These are phyloP conservation scores for Drosophila bunnanda DNA, from an alignment of 2,888 invertebrate genomes.

Conservation along the genomic window DNA sequence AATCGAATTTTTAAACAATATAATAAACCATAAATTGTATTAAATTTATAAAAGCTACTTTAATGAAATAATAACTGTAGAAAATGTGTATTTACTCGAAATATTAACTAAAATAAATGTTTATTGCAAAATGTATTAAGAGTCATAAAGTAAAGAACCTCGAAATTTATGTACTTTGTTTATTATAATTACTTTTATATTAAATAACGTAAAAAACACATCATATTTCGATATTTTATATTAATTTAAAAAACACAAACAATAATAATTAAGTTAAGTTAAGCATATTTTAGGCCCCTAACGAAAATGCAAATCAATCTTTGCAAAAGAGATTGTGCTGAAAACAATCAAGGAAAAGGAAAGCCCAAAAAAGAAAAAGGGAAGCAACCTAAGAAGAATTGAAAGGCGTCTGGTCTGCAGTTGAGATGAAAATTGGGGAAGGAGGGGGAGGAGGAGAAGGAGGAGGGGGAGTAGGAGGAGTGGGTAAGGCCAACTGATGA, in stretches of 20 bases:
- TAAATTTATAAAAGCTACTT: too few relatives aligned
- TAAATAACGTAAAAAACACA: too few relatives aligned
- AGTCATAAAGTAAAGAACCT: background rate
- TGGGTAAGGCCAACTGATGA: conserved; percentile 25
- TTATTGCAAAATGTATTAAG: background rate
- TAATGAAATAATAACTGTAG: too few relatives aligned
- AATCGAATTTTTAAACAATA: background rate
- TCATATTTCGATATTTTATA: too few relatives aligned
- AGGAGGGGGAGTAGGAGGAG: conserved; percentile 8
- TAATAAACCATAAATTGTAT: too few relatives aligned
- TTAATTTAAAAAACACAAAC: background rate
- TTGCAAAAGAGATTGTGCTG: conserved; percentile 31
- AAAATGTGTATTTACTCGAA: background rate
- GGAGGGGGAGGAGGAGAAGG: background rate
- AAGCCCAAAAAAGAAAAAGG: background rate
- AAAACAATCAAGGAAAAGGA: background rate
- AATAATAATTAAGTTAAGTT: conserved; percentile 8
- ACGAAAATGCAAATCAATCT: conserved; percentile 25
- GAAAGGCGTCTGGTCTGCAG: conserved; percentile 39
- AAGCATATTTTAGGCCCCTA: background rate
- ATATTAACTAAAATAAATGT: background rate
- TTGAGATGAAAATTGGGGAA: conserved; percentile 17
- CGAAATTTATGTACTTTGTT: too few relatives aligned
- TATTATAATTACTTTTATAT: too few relatives aligned
- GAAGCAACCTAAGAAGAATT: conserved; percentile 14